Evolutionary conservation across 1,140 invertebrate genomes (phyloP).

Genomic region (Laodelphax striatellus): DNA sequence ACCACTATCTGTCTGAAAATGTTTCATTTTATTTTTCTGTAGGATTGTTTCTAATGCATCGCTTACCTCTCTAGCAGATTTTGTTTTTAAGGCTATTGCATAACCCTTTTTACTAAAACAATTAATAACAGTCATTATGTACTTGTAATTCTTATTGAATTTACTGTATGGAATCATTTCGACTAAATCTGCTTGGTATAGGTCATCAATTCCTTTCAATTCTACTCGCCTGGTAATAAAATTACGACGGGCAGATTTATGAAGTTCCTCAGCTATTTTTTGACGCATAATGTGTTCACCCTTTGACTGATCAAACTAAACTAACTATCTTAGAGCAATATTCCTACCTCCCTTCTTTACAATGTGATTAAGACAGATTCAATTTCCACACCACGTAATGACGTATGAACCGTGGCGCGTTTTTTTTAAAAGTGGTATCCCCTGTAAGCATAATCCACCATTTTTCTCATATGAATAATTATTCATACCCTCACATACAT

Average conservation of each 20-base stretch:
- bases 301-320: too few species aligned
- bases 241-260: slow-evolving; percentile 17
- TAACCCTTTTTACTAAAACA: slow-evolving; percentile 35
- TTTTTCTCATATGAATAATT: too few species aligned
- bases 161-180: slow-evolving; percentile 26
- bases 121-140: slow-evolving; percentile 36
- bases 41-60: slow-evolving; percentile 24
- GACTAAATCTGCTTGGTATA: slow-evolving; percentile 20
- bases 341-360: too few species aligned
- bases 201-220: slow-evolving; percentile 16
- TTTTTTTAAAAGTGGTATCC: too few species aligned
- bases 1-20: slow-evolving; percentile 34
- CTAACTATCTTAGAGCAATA: too few species aligned
- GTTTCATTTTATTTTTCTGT: slow-evolving; percentile 17
- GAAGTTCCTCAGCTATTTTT: slow-evolving; percentile 16
- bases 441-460: too few species aligned
- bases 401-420: too few species aligned
- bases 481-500: too few species aligned
- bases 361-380: too few species aligned
- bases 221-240: slow-evolving; percentile 11
- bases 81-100: slow-evolving; percentile 34
- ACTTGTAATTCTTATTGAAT: slow-evolving; percentile 32
- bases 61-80: slow-evolving; percentile 28
- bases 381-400: too few species aligned
- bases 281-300: too few species aligned